Evolutionary conservation across 2,113 vertebrate species (phyloP), one percentile per base, ranked within the genome.

Genomic region (Budorcas taxicolor): DNA sequence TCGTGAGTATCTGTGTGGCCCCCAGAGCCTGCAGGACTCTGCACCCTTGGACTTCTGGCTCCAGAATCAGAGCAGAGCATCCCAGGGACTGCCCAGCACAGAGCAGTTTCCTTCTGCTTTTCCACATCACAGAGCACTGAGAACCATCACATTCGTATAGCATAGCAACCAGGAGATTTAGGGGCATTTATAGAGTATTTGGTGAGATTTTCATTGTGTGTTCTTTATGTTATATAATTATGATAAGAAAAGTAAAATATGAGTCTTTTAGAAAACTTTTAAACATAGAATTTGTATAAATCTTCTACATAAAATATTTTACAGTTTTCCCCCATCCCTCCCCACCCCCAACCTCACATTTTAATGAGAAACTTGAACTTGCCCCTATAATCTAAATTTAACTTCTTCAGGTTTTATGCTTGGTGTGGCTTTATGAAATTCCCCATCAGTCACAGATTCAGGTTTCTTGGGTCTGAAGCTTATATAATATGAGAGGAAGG

Each of bases 291-390:
- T 52, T 94, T 86, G 14, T 57, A 23, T 92, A 74, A 96, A 71
- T 85, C 60, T 95, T 95, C 80, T 31, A 83, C 4, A 25, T 50
- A 43, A 78, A 95, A 50, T 57, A 43, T 43, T 80, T 58, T 80
- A 33, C 27, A 62, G 17, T 11, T 36, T 84, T 40, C 6, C 23
- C 23, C 71, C 40, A 76, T 53, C 33, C 43, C 33, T 17, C 19
- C 43, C 13, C 25, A 27, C 13, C 1, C 4, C 1, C 31, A 15
- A 5, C 83, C 16, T 36, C 23, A 78, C 1, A 55, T 36, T 83
- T 97, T 78, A 96, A 76, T 86, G 55, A 91, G 87, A 92, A 96
- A 64, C 25, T 92, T 95, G 71, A 91, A 91, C 67, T 95, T 78
- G 36, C n/a, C 21, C 53, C 47, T 88, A 16, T 40, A 82, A 40